A percentile compares a stretch with the other conserved stretches of the same genome.
phyloP scores from a whole-genome alignment of 2,888 invertebrate species.

The Lasioglossum vierecki region DNA sequence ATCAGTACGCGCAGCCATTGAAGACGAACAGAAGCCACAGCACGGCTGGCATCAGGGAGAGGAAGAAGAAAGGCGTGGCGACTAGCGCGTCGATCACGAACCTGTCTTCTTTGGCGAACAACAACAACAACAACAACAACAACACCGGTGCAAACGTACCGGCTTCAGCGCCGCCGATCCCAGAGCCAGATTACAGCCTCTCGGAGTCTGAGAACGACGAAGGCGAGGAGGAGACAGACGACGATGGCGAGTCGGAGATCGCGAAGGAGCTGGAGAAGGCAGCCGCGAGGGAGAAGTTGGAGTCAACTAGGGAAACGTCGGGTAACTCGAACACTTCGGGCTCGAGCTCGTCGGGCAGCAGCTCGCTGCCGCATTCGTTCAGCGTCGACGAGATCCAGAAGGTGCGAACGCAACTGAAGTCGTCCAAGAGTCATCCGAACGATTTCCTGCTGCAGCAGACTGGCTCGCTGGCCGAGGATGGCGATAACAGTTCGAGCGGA shows the following conservation, averaged over 20 bases:
- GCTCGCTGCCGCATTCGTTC: constrained; percentile 93
- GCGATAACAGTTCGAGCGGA: constrained; percentile 94
- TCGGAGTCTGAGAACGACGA: constrained; percentile 92
- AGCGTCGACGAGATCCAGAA: constrained; percentile 96
- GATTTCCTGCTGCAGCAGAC: constrained; percentile 87
- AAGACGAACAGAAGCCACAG: constrained; percentile 83
- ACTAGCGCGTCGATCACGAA: constrained; percentile 83
- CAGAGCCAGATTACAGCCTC: constrained; percentile 96
- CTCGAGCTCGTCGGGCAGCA: constrained; percentile 86
- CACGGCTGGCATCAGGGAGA: constrained; percentile 78
- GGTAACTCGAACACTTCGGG: constrained; percentile 84
- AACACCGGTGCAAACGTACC: constrained; percentile 57
- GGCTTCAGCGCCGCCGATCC: constrained; percentile 89
- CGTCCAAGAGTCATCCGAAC: constrained; percentile 94
- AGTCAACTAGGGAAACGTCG: constrained; percentile 84
- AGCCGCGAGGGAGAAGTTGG: constrained; percentile 83
- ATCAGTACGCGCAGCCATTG: constrained; percentile 87
- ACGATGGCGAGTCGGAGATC: constrained; percentile 81
- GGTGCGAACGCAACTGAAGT: constrained; percentile 92
- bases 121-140: constrained; percentile 23
- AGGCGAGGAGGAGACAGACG: constrained; percentile 87
- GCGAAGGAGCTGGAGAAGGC: constrained; percentile 86
- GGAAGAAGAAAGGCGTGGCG: constrained; percentile 82
- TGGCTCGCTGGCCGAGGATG: constrained; percentile 87
- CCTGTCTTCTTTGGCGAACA: constrained; percentile 74